phyloP scores from a whole-genome alignment of 2,113 vertebrate species.

The Dromas ardeola region DNA sequence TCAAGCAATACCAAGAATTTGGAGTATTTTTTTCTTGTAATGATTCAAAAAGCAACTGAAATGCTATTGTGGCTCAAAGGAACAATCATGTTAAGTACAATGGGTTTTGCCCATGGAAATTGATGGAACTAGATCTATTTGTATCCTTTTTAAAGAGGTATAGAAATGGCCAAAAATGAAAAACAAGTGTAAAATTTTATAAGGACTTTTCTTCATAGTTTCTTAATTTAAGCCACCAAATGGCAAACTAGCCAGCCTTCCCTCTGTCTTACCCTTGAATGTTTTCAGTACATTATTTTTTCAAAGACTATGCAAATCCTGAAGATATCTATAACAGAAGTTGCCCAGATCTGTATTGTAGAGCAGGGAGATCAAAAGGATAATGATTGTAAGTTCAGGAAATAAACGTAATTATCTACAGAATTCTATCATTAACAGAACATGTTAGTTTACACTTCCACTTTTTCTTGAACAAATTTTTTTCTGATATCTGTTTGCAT shows the following conservation, averaged over 20 bases:
- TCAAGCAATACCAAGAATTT: background rate
- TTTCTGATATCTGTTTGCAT: background rate
- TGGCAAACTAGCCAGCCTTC: background rate
- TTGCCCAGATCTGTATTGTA: background rate
- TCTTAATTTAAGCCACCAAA: background rate
- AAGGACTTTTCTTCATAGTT: background rate
- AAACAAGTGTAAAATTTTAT: background rate
- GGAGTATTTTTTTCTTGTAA: background rate
- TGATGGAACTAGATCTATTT: background rate
- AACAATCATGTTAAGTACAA: background rate
- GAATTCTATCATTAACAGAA: background rate
- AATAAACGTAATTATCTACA: background rate
- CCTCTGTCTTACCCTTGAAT: background rate
- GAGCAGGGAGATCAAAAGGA: background rate
- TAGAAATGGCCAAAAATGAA: background rate
- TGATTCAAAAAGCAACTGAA: background rate
- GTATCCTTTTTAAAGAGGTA: background rate
- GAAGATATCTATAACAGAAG: background rate
- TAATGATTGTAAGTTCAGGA: background rate
- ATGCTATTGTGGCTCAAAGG: background rate
- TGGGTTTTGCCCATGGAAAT: background rate
- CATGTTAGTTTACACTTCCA: background rate
- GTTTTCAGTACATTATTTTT: background rate
- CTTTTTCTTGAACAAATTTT: background rate
- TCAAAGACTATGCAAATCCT: background rate